A percentile compares a stretch with the other conserved stretches of the same genome.
Evolutionary conservation across 92 coral and sea anemone species (phyloP).

Genomic region (Epizoanthus rinbou): DNA sequence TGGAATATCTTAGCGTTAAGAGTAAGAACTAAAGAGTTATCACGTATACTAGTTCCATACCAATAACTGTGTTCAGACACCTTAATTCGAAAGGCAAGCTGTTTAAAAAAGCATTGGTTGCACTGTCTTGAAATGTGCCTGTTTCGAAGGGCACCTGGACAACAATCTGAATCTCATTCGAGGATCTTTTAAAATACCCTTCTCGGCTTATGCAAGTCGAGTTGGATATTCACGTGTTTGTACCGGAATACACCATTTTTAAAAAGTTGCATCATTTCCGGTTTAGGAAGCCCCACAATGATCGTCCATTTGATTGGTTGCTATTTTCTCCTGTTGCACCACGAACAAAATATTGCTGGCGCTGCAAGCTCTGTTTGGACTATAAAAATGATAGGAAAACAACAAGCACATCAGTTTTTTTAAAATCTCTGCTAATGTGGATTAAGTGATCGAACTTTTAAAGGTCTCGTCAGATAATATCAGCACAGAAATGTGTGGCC

Average conservation of each 20-base stretch:
- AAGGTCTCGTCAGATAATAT: background rate
- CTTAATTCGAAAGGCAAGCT: no score
- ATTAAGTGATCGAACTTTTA: background rate
- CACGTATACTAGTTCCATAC: no score
- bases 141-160: no score
- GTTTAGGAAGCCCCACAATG: background rate
- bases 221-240: slow-evolving; percentile 13
- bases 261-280: slow-evolving; percentile 41
- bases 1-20: no score
- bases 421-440: no score
- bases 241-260: slow-evolving; percentile 8
- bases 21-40: no score
- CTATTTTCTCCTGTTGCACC: slow-evolving; percentile 57
- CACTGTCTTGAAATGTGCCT: no score
- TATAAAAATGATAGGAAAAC: background rate
- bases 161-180: no score
- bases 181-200: no score
- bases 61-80: no score
- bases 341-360: slow-evolving; percentile 42
- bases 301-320: slow-evolving; percentile 45
- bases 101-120: no score
- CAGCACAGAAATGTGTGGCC: slow-evolving; percentile 53
- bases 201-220: no score
- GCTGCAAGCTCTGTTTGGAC: background rate
- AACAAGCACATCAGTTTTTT: background rate